A percentile compares a stretch with the other conserved stretches of the same genome.
These are phyloP conservation scores for Halcyon malimbica DNA, from an alignment of 2,113 vertebrate species.

Conservation along the genomic window DNA sequence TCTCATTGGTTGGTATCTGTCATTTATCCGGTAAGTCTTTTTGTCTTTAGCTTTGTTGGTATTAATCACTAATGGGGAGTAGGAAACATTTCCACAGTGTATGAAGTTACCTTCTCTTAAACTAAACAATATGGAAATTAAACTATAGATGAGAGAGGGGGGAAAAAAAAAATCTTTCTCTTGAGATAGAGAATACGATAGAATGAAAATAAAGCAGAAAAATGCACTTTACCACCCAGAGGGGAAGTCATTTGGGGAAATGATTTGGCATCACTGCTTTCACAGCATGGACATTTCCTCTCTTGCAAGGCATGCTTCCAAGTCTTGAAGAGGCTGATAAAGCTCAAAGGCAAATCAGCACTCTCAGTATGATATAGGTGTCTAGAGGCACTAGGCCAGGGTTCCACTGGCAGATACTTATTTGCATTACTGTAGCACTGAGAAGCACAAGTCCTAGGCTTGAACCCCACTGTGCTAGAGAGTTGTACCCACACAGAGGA, in stretches of 20 bases:
- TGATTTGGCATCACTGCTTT: conserved; percentile 30
- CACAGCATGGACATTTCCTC: conserved; percentile 55
- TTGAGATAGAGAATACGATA: conserved; percentile 23
- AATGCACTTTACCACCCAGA: conserved; percentile 64
- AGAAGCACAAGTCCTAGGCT: not conserved
- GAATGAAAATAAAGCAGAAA: conserved; percentile 68
- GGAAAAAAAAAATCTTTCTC: not conserved
- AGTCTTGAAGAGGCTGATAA: conserved; percentile 36
- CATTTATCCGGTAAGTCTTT: conserved; percentile 28
- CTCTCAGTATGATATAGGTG: not conserved
- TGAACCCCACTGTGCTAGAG: not conserved
- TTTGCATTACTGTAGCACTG: not conserved
- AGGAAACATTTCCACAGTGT: conserved; percentile 44
- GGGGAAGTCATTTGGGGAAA: conserved; percentile 23
- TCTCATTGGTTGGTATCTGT: conserved; percentile 44
- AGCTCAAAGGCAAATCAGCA: conserved; percentile 32
- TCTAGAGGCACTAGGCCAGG: not conserved
- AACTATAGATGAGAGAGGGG: not conserved
- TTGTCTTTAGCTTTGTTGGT: conserved; percentile 20
- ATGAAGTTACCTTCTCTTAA: conserved; percentile 53
- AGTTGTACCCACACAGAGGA: not conserved
- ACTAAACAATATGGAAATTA: conserved; percentile 47
- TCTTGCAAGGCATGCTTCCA: conserved; percentile 42
- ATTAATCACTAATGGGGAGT: conserved; percentile 47
- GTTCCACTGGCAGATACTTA: not conserved